A percentile compares a stretch with the other conserved stretches of the same genome.
These are phyloP conservation scores for Drosophila sturtevanti DNA, from an alignment of 1,140 invertebrate species.

Conservation along the genomic window DNA sequence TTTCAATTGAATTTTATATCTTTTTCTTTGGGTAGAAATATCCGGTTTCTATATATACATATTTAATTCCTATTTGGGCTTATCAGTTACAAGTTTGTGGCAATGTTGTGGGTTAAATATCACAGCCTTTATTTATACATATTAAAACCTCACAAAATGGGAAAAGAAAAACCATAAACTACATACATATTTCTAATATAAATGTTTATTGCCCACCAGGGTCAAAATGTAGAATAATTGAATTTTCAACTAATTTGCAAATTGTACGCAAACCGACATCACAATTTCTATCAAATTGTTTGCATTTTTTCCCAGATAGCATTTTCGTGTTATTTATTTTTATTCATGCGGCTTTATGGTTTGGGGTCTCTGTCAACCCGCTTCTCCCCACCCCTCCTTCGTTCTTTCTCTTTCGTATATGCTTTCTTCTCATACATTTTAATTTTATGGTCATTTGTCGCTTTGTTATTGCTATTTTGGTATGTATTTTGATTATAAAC, in stretches of 20 bases:
- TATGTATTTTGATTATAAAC: conserved; percentile 50
- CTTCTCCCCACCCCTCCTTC: not conserved
- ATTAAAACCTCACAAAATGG: not conserved
- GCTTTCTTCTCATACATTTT: conserved; percentile 29
- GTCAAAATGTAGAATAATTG: conserved; percentile 50
- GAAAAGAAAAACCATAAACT: not conserved
- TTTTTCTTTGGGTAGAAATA: too few species aligned
- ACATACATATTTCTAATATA: conserved; percentile 4
- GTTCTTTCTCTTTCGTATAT: conserved; percentile 7
- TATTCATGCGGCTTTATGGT: conserved; percentile 25
- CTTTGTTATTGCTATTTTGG: conserved; percentile 19
- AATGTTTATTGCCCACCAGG: conserved; percentile 23
- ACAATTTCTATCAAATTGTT: conserved; percentile 45
- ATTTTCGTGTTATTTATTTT: conserved; percentile 48
- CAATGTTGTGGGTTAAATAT: too few species aligned
- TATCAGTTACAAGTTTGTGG: too few species aligned
- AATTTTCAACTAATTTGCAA: conserved; percentile 70
- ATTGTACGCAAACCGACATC: conserved; percentile 38
- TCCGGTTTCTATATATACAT: too few species aligned
- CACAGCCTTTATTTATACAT: too few species aligned
- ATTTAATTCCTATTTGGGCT: too few species aligned
- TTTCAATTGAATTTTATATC: too few species aligned
- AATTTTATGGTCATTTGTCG: conserved; percentile 27
- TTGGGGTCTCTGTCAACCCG: not conserved
- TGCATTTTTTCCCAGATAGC: conserved; percentile 33